Evolutionary conservation across 2,797 vertebrate species (phyloP).

Genomic region (Okamejei kenojei): DNA sequence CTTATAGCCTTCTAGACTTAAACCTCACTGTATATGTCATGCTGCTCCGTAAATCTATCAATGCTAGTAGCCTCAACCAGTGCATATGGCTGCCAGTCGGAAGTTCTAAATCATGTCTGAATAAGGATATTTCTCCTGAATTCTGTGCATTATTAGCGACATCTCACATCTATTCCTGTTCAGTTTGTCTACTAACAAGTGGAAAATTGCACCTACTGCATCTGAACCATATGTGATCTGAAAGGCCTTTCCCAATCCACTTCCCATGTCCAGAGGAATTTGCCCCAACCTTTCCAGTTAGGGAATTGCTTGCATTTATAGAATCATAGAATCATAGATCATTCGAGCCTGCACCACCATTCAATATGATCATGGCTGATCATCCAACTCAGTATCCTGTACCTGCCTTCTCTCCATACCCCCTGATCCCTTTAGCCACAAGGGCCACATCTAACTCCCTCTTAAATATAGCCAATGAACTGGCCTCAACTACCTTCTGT

Average conservation of each 20-base stretch:
- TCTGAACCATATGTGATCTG: neutral
- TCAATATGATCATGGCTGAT: too few species aligned
- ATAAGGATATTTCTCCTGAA: neutral
- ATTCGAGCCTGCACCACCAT: too few species aligned
- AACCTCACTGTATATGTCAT: neutral
- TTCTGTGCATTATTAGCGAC: neutral
- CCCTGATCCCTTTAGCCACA: too few species aligned
- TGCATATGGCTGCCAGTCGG: neutral
- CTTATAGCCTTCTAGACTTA: neutral
- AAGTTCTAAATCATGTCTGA: neutral
- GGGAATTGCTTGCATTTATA: neutral
- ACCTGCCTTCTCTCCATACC: too few species aligned
- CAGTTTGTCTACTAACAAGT: neutral
- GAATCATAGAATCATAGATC: too few species aligned
- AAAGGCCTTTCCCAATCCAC: neutral
- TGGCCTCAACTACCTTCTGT: too few species aligned
- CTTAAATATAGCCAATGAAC: too few species aligned
- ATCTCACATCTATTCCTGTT: too few species aligned
- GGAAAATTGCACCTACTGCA: neutral
- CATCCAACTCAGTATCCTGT: too few species aligned
- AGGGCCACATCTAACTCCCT: too few species aligned
- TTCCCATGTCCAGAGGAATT: neutral
- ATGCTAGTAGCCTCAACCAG: neutral
- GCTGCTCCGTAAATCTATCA: neutral
- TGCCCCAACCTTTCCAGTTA: neutral